Base-by-base conservation (phyloP, 2,797 vertebrate species). In the Sebastes kiyomatsui region DNA sequence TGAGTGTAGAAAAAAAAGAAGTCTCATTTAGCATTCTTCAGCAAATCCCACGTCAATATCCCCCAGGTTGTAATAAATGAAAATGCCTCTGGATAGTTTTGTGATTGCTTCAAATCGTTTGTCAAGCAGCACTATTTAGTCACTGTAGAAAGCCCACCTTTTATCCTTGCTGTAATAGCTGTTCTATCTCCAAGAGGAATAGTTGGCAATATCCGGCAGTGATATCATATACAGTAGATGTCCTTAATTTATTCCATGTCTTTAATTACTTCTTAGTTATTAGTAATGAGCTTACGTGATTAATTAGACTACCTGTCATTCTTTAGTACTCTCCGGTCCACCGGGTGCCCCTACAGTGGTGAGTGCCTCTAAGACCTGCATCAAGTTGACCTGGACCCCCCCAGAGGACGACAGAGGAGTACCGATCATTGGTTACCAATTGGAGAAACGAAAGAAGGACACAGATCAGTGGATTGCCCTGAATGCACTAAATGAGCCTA, bases 381-480 rank as follows among this genome's bases (percentile, higher is more conserved):
- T 97, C 87, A 94, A 93, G 0, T 88, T 98, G 68, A 91, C 91
- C 4, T 97, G 97, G 97, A 92, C 82, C 0, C 89, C 94, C 7
- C 97, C 97, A 2, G 78, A 22, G 52, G 94, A 96, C 23, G 91
- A 94, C 0, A 93, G 92, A 62, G 93, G 93, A 6, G 95, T 91
- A 79, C 85, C 79, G 1, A 93, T 97, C 67, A 82, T 95, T 75
- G 97, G 97, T 25, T 98, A 98, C 75, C 74, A 96, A 0, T 0
- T 97, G 14, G 97, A 98, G 65, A 97, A 97, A 77, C 85, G 94
- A 49, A 97, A 96, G 91, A 96, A 95, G 78, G 96, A 97, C 5
- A 96, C 96, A 54, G 82, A 76, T 49, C 85, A 91, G 49, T 98
- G 97, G 97, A 86, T 92, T 10, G 77, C 95, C 10, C 90, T 96